These are phyloP conservation scores for Amblyornis subalaris DNA, from an alignment of 2,113 vertebrate genomes.

Conservation along the genomic window DNA sequence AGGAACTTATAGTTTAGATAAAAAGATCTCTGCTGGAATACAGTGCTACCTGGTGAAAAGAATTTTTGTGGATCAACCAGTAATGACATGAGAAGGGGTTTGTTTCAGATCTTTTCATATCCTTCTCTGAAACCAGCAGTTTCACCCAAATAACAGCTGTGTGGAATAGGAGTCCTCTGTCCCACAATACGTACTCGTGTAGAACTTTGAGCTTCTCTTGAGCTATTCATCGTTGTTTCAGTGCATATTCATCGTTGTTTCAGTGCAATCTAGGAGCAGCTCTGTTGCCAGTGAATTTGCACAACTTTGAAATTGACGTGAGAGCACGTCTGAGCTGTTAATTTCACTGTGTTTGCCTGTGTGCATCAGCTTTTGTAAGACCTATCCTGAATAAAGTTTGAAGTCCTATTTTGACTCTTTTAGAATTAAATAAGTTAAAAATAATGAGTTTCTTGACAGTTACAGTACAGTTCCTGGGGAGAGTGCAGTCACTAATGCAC, in stretches of 20 bases:
- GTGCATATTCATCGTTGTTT: background rate
- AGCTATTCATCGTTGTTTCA: background rate
- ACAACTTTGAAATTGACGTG: background rate
- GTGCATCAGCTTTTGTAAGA: background rate
- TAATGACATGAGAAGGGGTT: background rate
- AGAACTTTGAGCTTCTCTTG: background rate
- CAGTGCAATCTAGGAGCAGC: background rate
- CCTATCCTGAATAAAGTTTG: background rate
- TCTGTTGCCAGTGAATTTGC: background rate
- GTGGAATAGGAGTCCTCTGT: background rate
- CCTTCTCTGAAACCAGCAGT: background rate
- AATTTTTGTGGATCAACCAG: background rate
- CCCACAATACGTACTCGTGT: too few relatives aligned
- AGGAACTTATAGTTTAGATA: background rate
- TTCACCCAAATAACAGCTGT: background rate
- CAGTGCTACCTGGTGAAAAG: background rate
- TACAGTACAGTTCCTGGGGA: background rate
- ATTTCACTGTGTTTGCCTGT: background rate
- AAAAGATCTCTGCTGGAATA: background rate
- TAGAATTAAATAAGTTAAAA: conserved; percentile 2
- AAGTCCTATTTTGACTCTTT: background rate
- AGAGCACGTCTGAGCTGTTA: background rate
- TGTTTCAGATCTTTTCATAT: background rate
- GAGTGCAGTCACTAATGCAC: background rate
- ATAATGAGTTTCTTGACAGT: background rate